Base-by-base conservation (phyloP, 2,888 invertebrate genomes). In the Mantis religiosa region DNA sequence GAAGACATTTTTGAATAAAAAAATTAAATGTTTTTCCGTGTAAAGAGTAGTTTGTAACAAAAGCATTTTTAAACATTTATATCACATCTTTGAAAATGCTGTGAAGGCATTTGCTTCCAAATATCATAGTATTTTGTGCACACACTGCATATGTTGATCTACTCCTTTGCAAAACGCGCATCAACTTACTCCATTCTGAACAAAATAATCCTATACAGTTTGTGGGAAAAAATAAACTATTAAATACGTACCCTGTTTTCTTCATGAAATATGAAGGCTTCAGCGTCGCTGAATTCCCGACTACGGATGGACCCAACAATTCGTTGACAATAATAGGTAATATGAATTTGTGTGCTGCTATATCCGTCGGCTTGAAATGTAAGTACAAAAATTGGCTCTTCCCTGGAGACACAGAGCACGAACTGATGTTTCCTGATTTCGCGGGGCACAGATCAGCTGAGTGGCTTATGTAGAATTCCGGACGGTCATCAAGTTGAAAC, bases 311-410 rank as follows among this genome's bases (percentile, higher is more conserved):
- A 0, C 95, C 96, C 86, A 96, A 91, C 83, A 95, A 92, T 88
- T 93, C 93, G 91, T 96, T 96, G 28, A 96, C 92, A 91, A 94
- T 93, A 89, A 95, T 93, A 0, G 96, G 96, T 88, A 96, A 92
- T 91, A 93, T 94, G 92, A 95, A 94, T 88, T 94, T 94, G 91
- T 95, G 95, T 89, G 94, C 94, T 90, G 93, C 92, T 1, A 93
- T 91, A 89, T 94, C 93, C 15, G 91, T 90, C 0, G 94, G 94
- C 82, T 90, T 90, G 89, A 94, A 94, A 90, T 94, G 93, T 3
- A 94, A 89, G 90, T 92, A 93, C 15, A 94, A 91, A 4, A 91
- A 91, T 87, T 91, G 91, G 0, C 90, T 91, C 85, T 92, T 91
- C 0, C 91, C 91, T 34, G 89, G 86, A 20, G 25, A 47, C 27